Evolutionary conservation across 2,888 invertebrate species (phyloP), one percentile per base, ranked within the genome.

Genomic region (Scaptodrosophila latifasciaeformis): DNA sequence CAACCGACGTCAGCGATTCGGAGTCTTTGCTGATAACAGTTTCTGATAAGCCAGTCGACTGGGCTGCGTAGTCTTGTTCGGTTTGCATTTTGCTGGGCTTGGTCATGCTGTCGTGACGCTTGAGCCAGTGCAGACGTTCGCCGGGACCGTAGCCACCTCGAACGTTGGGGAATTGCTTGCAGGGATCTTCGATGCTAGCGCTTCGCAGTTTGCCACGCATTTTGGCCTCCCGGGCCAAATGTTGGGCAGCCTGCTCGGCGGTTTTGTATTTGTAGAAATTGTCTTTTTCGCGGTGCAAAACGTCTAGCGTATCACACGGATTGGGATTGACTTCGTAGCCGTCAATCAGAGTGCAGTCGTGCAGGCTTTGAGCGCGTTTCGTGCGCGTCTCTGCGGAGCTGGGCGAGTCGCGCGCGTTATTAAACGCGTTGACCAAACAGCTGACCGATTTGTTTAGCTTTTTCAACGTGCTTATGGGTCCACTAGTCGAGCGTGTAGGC

Each of bases 181-280:
- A n/a, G 24, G 24, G 4, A 3, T 24, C 24, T 7, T 24, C 58
- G 2, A 55, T 70, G 48, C 58, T 72, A 43, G 62, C 30, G 46
- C 67, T 67, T 21, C 64, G 62, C 34, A 72, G 35, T 19, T 71
- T 67, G 21, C 62, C 67, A 49, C 62, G 68, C 59, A 75, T 71
- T 54, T 66, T 76, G 27, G 78, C 66, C 52, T 57, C 68, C 39
- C 59, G 58, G 27, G 56, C 68, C 57, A 59, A 34, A 40, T 84
- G 83, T 12, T 83, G 84, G 39, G 86, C 86, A 52, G 84, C 68
- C 57, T 83, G 84, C 12, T 83, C 83, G 39, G 86, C 86, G 54
- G 84, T 85, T 78, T 86, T 86, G 65, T 85, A 86, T 62, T 86
- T 86, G 57, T 86, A 85, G 59, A 86, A 86, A 55, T 86, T 86